Evolutionary conservation across 2,113 vertebrate genomes (phyloP), one percentile per base, ranked within the genome.

Genomic region (Sebastes fasciatus): DNA sequence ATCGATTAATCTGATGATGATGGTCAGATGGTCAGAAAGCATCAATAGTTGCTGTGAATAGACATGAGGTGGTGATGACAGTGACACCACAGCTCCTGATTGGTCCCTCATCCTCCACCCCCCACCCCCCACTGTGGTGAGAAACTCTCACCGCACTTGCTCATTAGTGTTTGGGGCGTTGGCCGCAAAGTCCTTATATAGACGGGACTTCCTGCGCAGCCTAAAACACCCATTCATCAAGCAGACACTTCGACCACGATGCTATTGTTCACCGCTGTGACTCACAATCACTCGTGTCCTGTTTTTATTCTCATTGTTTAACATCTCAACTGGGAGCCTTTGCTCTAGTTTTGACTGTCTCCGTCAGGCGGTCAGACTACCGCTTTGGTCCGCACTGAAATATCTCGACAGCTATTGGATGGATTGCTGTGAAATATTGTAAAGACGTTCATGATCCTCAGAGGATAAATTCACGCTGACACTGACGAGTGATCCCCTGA

Each of bases 81-180:
- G 5, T 49, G 64, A 77, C 66, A 71, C 77, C 8, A 16, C 45
- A 64, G 73, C 70, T 65, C 61, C 67, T 74, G 82, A 85, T 74
- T 84, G 84, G 57, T 69, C 52, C 40, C 26, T 58, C 42, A 26
- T 7, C 68, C 77, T 2, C 55, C 34, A 34, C n/a, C 6, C 4
- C 4, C 9, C 3, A 17, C 51, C 68, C 52, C 46, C 58, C 6
- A 43, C 65, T 68, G 88, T 58, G 86, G 89, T 42, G 19, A 69
- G 63, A 80, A 42, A 45, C 57, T 34, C 64, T 63, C 66, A 76
- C 80, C 16, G 62, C 86, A 91, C 62, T 6, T 89, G 72, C 86
- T 90, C 87, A 92, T 92, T 90, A 90, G 72, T 87, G 86, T 93
- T 90, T 88, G 82, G 85, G 90, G 84, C 57, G 68, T 75, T 2